phyloP scores from a whole-genome alignment of 2,113 vertebrate genomes.

The Chlamydotis undulata region DNA sequence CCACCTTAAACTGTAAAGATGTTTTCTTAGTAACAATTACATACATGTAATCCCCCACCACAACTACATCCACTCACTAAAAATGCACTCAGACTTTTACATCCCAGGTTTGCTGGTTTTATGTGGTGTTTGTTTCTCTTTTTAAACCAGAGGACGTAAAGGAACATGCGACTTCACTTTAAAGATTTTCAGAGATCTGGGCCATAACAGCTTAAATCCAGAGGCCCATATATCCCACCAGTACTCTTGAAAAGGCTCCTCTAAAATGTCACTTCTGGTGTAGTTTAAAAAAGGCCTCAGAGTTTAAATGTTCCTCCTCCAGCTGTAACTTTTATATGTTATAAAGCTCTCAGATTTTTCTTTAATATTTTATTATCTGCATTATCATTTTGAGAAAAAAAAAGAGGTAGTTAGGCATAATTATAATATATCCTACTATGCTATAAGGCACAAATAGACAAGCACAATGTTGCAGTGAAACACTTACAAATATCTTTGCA shows the following conservation, averaged over 20 bases:
- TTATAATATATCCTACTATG: background rate
- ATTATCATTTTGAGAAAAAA: background rate
- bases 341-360: background rate
- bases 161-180: background rate
- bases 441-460: background rate
- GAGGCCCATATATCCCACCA: background rate
- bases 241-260: background rate
- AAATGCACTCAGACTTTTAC: background rate
- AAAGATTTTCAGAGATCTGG: background rate
- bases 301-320: background rate
- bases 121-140: background rate
- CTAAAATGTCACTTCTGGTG: background rate
- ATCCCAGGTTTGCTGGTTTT: background rate
- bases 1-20: background rate
- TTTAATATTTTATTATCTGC: background rate
- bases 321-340: background rate
- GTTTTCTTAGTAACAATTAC: background rate
- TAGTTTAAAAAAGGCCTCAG: background rate
- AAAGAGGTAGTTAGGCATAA: background rate
- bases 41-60: accelerated
- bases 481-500: background rate
- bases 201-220: background rate
- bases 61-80: background rate
- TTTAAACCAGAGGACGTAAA: background rate
- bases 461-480: background rate